Conservation (phyloP, 2,888 invertebrate genomes). For the Trilocha varians region DNA sequence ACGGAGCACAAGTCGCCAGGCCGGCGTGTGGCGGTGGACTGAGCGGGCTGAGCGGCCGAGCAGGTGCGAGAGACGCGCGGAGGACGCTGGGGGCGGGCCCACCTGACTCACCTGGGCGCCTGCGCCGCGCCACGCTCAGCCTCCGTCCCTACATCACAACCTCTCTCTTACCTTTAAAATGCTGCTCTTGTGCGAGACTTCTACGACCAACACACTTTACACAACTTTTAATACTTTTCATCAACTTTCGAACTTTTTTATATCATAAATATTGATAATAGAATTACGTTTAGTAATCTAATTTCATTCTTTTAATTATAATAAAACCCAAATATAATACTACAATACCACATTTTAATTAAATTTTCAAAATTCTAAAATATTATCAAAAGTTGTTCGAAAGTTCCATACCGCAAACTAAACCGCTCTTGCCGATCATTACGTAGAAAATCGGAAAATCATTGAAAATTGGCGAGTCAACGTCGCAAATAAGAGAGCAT, state of each 20-base stretch:
- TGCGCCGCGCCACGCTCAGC: conserved; percentile 60
- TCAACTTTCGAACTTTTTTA: conserved; percentile 4
- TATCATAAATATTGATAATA: background rate
- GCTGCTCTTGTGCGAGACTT: conserved; percentile 10
- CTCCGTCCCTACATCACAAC: conserved; percentile 27
- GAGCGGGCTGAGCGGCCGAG: conserved; percentile 57
- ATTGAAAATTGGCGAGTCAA: conserved; percentile 22
- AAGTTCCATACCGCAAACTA: background rate
- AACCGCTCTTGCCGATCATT: background rate
- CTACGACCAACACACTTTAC: conserved; percentile 13
- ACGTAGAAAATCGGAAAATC: conserved; percentile 16
- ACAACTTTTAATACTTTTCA: conserved; percentile 11
- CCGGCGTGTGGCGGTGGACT: conserved; percentile 60
- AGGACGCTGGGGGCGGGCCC: conserved; percentile 64
- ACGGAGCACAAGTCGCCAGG: conserved; percentile 68
- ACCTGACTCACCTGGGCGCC: conserved; percentile 72
- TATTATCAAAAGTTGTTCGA: no score
- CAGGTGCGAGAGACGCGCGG: conserved; percentile 63
- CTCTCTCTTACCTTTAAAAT: conserved; percentile 8
- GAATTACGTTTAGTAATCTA: no score
- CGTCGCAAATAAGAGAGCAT: conserved; percentile 35
- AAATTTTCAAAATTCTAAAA: no score
- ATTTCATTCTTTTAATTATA: no score
- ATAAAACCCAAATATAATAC: no score
- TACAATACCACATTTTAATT: conserved; percentile 16